Evolutionary conservation across 2,797 vertebrate genomes (phyloP).

Genomic region (Anabacerthia variegaticeps): DNA sequence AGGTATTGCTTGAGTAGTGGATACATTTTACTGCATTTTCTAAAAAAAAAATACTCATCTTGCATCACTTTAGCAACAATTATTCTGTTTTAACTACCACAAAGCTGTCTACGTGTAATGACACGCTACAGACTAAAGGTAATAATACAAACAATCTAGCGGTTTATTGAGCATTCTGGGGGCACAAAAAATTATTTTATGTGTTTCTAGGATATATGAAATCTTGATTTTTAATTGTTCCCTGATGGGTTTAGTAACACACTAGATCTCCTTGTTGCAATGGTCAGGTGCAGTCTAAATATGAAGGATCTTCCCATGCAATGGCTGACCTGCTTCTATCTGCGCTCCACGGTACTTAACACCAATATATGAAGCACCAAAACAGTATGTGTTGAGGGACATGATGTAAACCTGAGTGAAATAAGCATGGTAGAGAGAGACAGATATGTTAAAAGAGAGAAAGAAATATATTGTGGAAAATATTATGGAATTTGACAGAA

Average conservation of each 20-base stretch:
- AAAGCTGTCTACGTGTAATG: background rate
- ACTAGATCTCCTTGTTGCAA: background rate
- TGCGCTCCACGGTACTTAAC: background rate
- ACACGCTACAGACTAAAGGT: background rate
- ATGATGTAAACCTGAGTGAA: background rate
- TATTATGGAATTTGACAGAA: background rate
- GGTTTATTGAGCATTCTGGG: background rate
- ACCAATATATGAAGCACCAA: background rate
- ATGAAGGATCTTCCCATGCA: background rate
- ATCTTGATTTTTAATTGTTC: background rate
- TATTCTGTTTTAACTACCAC: background rate
- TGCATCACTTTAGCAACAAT: background rate
- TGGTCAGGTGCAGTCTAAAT: background rate
- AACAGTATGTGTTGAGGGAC: accelerated
- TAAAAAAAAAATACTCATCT: background rate
- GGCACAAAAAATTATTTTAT: background rate
- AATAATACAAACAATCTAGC: background rate
- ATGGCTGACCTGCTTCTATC: background rate
- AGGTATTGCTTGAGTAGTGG: background rate
- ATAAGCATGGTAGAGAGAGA: background rate
- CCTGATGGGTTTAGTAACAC: background rate
- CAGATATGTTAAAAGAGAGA: background rate
- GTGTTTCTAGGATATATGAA: background rate
- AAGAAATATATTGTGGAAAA: background rate
- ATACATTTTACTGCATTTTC: background rate